These are phyloP conservation scores for Lumbricus terrestris DNA, from an alignment of 2,888 invertebrate species.

Conservation along the genomic window DNA sequence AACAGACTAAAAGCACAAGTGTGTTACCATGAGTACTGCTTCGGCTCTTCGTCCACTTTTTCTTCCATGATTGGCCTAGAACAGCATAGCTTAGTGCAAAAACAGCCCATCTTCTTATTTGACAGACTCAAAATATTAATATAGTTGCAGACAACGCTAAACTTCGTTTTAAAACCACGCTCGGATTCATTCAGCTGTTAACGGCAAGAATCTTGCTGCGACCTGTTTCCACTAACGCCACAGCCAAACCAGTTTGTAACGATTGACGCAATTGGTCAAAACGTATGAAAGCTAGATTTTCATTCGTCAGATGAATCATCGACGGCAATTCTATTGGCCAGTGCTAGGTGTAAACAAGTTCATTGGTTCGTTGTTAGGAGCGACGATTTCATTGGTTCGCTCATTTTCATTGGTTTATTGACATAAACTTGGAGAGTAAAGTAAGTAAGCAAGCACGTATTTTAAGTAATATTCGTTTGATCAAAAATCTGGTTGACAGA, in stretches of 20 bases:
- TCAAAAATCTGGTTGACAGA: too few relatives aligned
- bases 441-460: too few relatives aligned
- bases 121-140: background rate
- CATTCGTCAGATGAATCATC: background rate
- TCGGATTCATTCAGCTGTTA: background rate
- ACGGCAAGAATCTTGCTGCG: background rate
- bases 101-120: background rate
- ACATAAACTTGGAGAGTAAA: background rate
- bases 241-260: background rate
- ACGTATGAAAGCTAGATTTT: background rate
- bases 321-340: background rate
- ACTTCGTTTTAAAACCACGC: background rate
- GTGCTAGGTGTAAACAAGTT: background rate
- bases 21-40: constrained; percentile 10
- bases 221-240: constrained; percentile 7
- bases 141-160: background rate
- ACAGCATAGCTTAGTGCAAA: background rate
- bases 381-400: background rate
- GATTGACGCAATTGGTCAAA: background rate
- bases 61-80: background rate
- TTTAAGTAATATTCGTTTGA: too few relatives aligned
- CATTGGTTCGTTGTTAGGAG: constrained; percentile 7
- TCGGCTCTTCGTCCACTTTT: background rate
- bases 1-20: background rate
- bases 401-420: background rate